Evolutionary conservation across 2,888 invertebrate genomes (phyloP).

Genomic region (Ectemnius lituratus): DNA sequence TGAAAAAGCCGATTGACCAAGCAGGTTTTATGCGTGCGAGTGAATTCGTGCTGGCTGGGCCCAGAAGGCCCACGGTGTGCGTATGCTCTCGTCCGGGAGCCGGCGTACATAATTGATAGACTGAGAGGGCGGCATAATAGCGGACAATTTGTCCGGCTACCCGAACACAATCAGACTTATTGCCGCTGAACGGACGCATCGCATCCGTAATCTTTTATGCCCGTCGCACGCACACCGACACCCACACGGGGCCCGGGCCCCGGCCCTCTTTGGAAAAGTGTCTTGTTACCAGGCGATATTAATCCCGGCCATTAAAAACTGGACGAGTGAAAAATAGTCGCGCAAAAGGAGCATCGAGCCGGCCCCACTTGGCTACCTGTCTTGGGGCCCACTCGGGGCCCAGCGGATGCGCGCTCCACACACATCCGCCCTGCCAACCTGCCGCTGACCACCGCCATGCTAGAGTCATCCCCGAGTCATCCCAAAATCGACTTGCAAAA

Average conservation of each 20-base stretch:
- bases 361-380: constrained; percentile 68
- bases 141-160: constrained; percentile 76
- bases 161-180: constrained; percentile 76
- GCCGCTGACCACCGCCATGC: background rate
- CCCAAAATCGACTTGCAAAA: no score
- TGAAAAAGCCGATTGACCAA: constrained; percentile 62
- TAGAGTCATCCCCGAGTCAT: background rate
- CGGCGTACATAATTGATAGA: constrained; percentile 73
- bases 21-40: constrained; percentile 13
- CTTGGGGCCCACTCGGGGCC: constrained; percentile 54
- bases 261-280: constrained; percentile 67
- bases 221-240: constrained; percentile 47
- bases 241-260: constrained; percentile 38
- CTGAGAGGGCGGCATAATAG: constrained; percentile 75
- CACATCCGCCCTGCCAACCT: no score
- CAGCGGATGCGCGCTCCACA: no score
- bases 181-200: constrained; percentile 76
- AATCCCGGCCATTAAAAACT: constrained; percentile 77
- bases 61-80: background rate
- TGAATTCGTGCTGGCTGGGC: constrained; percentile 12
- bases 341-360: constrained; percentile 63
- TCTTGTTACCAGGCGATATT: constrained; percentile 77
- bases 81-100: constrained; percentile 34
- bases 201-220: constrained; percentile 76
- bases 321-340: constrained; percentile 76